Conservation (phyloP, 2,113 vertebrate genomes). For the Okapia johnstoni region DNA sequence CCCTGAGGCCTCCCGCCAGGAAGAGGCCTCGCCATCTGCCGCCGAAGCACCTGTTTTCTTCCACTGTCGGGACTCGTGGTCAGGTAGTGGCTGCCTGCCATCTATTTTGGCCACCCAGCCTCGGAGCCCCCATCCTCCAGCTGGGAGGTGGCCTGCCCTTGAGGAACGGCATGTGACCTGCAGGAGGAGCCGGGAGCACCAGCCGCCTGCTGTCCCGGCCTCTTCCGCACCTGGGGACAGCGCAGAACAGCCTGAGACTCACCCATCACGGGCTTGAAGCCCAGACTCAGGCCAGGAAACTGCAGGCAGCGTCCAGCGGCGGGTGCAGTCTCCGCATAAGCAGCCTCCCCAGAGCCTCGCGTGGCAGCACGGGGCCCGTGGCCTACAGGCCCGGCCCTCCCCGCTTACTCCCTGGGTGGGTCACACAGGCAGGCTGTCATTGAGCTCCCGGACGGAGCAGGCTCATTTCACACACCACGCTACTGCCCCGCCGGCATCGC, state of each 20-base stretch:
- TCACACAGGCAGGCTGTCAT: background rate
- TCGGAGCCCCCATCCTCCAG: background rate
- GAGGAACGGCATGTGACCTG: background rate
- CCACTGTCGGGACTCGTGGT: no score
- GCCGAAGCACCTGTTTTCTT: background rate
- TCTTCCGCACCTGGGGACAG: background rate
- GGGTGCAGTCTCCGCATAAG: background rate
- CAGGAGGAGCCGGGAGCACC: background rate
- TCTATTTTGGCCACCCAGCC: no score
- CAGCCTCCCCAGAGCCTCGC: background rate
- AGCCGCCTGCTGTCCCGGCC: background rate
- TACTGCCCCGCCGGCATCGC: fast-evolving
- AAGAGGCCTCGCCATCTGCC: background rate
- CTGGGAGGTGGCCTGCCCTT: background rate
- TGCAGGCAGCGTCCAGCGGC: background rate
- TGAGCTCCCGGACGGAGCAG: fast-evolving
- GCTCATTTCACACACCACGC: background rate
- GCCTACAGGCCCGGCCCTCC: background rate
- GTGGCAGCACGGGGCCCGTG: fast-evolving
- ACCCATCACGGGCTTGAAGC: background rate
- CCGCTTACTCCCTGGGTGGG: fast-evolving
- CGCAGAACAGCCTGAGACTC: background rate
- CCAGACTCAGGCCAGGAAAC: background rate
- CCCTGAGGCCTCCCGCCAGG: background rate
- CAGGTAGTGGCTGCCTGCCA: background rate